Evolutionary conservation across 2,888 invertebrate genomes (phyloP).

Genomic region (Panopea generosa): DNA sequence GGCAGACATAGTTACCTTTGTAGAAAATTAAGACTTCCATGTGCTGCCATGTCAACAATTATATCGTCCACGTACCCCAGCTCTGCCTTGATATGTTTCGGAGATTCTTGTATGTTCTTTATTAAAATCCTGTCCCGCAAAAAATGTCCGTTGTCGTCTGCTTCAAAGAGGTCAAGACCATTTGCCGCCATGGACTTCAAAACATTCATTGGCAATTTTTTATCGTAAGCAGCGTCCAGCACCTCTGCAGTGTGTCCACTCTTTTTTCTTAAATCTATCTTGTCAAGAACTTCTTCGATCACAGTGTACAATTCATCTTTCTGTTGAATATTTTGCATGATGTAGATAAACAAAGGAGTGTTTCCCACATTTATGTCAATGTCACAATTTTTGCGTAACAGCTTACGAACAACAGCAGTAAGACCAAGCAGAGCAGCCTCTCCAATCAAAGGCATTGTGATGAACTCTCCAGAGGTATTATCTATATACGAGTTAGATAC

Average conservation of each 20-base stretch:
- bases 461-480: slow-evolving; percentile 1
- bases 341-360: slow-evolving; percentile 35
- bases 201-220: slow-evolving; percentile 28
- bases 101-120: slow-evolving; percentile 12
- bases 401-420: slow-evolving; percentile 23
- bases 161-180: slow-evolving; percentile 47
- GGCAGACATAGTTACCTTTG: too few species aligned
- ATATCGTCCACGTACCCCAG: slow-evolving; percentile 43
- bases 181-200: slow-evolving; percentile 32
- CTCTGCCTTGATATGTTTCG: slow-evolving; percentile 7
- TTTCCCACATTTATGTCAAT: slow-evolving; percentile 15
- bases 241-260: slow-evolving; percentile 7
- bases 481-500: slow-evolving; percentile 24
- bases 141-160: slow-evolving; percentile 43
- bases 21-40: slow-evolving; percentile 30
- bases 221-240: slow-evolving; percentile 38
- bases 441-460: slow-evolving; percentile 41
- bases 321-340: slow-evolving; percentile 25
- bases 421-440: slow-evolving; percentile 38
- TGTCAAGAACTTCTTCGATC: slow-evolving; percentile 21
- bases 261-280: slow-evolving; percentile 32
- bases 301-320: slow-evolving; percentile 28
- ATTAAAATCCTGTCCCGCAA: slow-evolving; percentile 46
- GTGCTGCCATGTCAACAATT: slow-evolving; percentile 43
- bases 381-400: slow-evolving; percentile 32